Base-by-base conservation (phyloP, 2,113 vertebrate genomes). In the Rhea americana region DNA sequence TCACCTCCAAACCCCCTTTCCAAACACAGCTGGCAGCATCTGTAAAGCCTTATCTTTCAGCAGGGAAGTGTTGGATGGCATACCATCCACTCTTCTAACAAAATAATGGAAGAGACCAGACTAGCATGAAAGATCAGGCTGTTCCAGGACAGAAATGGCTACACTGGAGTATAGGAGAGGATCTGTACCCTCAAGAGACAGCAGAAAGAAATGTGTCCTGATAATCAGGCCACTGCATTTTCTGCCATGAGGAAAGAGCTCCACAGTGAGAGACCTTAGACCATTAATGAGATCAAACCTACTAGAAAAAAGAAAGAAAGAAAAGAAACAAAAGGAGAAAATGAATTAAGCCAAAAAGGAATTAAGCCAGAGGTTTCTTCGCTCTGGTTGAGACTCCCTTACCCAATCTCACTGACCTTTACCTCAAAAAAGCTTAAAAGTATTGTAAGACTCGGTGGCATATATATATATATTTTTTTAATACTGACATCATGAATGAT, bases 111-210 rank as follows among this genome's bases (percentile, higher is more conserved):
- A 51, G 68, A 85, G 35, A 86, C 55, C 22, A 21, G 19, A 48
- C 9, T 11, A 13, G 24, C 20, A 7, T 10, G 12, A 41, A 13
- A 81, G 35, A 47, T 11, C 2, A 80, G 25, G 17, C 16, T 76
- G 53, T 16, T 4, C 16, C 25, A 72, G 16, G n/a, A 67, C 0
- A 73, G 16, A 32, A 59, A 32, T 1, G 6, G 17, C 0, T 76
- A 48, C 79, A 79, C 8, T 1, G 0, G 7, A 63, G 9, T 22
- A 82, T 0, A 43, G 19, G 24, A 37, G 62, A 71, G 21, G 63
- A 58, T 8, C 9, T 53, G 25, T 9, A 70, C 8, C 17, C 41
- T 70, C 0, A 18, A 17, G 74, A 78, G 19, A 15, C 2, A 5
- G 19, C 15, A 22, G 21, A 39, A 76, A 71, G 22, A 7, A 30